Evolutionary conservation across 2,888 invertebrate species (phyloP).

Genomic region (Cryptophagus acutangulus): DNA sequence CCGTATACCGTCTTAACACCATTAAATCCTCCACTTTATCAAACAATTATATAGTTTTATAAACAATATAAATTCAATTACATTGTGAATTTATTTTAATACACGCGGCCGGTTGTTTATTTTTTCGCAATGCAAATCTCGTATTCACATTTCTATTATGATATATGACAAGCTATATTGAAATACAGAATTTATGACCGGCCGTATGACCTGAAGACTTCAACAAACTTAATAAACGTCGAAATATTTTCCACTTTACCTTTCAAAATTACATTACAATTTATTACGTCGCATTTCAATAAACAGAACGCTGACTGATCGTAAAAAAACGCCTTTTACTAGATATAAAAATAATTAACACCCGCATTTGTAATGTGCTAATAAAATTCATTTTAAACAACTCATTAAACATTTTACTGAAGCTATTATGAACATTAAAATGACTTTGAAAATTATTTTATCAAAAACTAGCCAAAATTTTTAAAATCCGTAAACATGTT

Average conservation of each 20-base stretch:
- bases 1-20: constrained; percentile 11
- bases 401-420: too few relatives aligned
- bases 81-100: neutral
- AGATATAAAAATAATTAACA: too few relatives aligned
- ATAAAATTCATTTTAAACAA: too few relatives aligned
- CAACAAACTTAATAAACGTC: constrained; percentile 8
- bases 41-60: neutral
- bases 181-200: constrained; percentile 10
- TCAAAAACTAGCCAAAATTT: too few relatives aligned
- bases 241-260: constrained; percentile 9
- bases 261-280: too few relatives aligned
- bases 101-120: neutral
- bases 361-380: too few relatives aligned
- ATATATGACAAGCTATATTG: constrained; percentile 11
- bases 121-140: neutral
- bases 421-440: too few relatives aligned
- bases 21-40: neutral
- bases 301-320: too few relatives aligned
- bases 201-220: constrained; percentile 8
- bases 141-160: constrained; percentile 9
- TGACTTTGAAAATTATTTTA: too few relatives aligned
- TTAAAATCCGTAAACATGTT: too few relatives aligned
- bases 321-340: too few relatives aligned
- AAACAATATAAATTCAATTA: neutral
- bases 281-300: too few relatives aligned